Conservation (phyloP, 2,113 vertebrate genomes). For the Aramus guarauna region DNA sequence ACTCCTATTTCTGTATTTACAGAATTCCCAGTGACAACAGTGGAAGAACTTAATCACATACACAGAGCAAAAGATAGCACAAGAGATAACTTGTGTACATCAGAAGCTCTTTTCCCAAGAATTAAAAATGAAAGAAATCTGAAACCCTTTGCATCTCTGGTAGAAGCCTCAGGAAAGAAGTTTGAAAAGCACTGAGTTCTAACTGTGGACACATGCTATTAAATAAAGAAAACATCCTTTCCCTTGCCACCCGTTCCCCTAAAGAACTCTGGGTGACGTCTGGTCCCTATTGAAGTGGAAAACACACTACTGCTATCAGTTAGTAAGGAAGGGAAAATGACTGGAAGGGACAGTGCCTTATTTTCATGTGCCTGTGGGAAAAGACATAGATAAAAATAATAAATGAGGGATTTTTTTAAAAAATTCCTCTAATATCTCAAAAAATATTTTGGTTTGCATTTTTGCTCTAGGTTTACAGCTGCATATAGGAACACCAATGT, state of each 20-base stretch:
- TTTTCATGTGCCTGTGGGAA: not conserved
- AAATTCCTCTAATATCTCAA: not conserved
- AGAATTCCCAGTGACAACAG: not conserved
- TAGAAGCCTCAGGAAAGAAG: not conserved
- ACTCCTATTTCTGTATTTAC: not conserved
- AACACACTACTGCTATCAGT: not conserved
- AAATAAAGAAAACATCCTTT: not conserved
- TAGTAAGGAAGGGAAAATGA: not conserved
- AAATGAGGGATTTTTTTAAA: not conserved
- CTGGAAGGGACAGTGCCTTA: not conserved
- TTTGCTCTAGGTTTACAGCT: not conserved
- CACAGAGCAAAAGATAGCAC: not conserved
- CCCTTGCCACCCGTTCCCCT: not conserved
- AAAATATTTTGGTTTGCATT: not conserved
- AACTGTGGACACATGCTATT: not conserved
- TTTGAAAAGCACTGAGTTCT: not conserved
- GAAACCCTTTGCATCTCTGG: not conserved
- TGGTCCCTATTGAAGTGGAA: not conserved
- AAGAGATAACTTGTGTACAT: not conserved
- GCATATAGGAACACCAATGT: not conserved
- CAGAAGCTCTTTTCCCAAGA: not conserved
- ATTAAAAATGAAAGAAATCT: not conserved
- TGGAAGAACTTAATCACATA: not conserved
- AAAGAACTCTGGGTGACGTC: not conserved
- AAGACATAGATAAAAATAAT: not conserved